Evolutionary conservation across 2,113 vertebrate genomes (phyloP).

Genomic region (Butorides virescens): DNA sequence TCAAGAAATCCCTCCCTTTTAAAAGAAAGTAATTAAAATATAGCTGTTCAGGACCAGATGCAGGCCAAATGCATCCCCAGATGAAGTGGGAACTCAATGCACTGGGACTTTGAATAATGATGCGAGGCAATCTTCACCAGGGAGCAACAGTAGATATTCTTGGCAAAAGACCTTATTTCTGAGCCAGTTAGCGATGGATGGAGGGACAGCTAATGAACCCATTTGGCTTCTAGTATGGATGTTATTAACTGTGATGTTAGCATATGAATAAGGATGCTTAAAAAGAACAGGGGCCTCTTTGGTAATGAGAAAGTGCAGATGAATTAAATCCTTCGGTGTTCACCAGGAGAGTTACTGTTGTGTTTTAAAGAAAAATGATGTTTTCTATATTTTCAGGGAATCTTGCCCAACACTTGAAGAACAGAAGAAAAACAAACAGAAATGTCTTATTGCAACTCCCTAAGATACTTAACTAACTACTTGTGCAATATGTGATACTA

Average conservation of each 20-base stretch:
- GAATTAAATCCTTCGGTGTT: background rate
- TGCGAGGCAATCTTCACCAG: background rate
- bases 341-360: background rate
- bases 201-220: background rate
- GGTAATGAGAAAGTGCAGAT: background rate
- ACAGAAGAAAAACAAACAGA: background rate
- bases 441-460: background rate
- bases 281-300: background rate
- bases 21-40: background rate
- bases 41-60: background rate
- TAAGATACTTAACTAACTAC: background rate
- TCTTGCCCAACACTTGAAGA: background rate
- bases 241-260: background rate
- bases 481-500: background rate
- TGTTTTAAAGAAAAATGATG: background rate
- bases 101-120: background rate
- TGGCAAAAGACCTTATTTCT: background rate
- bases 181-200: background rate
- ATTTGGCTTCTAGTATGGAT: background rate
- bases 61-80: background rate
- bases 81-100: background rate
- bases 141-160: background rate
- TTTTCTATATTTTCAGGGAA: background rate
- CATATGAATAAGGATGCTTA: background rate
- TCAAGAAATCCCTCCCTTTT: background rate